Conservation (phyloP, 2,797 vertebrate species). For the Pangasius djambal region DNA sequence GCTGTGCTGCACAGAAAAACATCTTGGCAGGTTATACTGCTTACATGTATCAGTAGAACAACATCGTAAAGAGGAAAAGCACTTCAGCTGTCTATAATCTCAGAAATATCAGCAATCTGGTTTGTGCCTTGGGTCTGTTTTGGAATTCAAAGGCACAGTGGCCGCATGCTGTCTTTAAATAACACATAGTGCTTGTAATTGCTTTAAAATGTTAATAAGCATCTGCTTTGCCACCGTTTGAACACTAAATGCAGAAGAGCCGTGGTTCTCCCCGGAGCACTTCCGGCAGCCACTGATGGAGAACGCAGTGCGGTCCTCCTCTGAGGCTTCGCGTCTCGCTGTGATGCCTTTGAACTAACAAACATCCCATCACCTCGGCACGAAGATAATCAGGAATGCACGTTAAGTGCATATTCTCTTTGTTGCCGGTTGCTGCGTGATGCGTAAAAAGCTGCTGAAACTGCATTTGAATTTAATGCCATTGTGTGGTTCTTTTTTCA, state of each 20-base stretch:
- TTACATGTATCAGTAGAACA: constrained; percentile 10
- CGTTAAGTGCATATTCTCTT: constrained; percentile 74
- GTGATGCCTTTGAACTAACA: constrained; percentile 74
- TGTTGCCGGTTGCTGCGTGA: constrained; percentile 72
- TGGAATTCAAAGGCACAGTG: constrained; percentile 55
- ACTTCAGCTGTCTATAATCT: constrained; percentile 9
- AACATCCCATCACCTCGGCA: constrained; percentile 66
- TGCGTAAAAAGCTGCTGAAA: constrained; percentile 68
- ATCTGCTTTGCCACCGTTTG: constrained; percentile 63
- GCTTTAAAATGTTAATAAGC: constrained; percentile 68
- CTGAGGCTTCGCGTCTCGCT: constrained; percentile 64
- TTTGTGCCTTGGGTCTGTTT: constrained; percentile 60
- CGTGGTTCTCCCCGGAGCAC: constrained; percentile 59
- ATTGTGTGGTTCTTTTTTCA: constrained; percentile 42
- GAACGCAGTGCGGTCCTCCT: constrained; percentile 58
- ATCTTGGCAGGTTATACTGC: not conserved
- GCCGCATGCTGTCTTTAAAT: constrained; percentile 69
- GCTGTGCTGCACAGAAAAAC: not conserved
- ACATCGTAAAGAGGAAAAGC: not conserved
- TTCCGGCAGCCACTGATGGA: constrained; percentile 65
- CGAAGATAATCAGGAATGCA: constrained; percentile 62
- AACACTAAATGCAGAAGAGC: constrained; percentile 65
- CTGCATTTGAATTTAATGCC: constrained; percentile 69
- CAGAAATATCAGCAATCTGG: constrained; percentile 10
- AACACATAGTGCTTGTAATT: constrained; percentile 65